Percentiles rank a stretch among this genome's conserved stretches.
Conservation (phyloP, 1,140 invertebrate species). For the Coptotermes formosanus region DNA sequence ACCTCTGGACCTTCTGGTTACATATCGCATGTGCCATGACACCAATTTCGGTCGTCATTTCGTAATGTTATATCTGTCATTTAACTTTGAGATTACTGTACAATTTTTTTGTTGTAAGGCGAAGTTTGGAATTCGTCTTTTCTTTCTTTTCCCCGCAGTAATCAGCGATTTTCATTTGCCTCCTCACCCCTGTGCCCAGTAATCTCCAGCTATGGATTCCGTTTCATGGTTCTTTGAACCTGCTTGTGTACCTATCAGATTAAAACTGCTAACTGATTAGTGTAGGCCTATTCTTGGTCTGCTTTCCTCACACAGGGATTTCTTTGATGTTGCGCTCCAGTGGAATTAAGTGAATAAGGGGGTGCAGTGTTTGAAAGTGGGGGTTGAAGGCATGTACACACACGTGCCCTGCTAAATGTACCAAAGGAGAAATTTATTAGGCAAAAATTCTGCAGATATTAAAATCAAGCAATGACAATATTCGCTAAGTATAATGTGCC, state of each 20-base stretch:
- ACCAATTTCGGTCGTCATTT: too few relatives aligned
- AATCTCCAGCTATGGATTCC: not conserved
- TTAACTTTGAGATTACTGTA: not conserved
- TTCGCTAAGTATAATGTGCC: too few relatives aligned
- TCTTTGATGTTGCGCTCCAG: not conserved
- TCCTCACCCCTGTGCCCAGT: not conserved
- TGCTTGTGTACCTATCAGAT: not conserved
- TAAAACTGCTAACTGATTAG: not conserved
- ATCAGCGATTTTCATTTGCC: constrained; percentile 1
- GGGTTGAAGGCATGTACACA: not conserved
- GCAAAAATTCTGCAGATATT: not conserved
- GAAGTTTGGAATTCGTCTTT: not conserved
- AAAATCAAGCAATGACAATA: too few relatives aligned
- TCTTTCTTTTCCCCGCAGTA: not conserved
- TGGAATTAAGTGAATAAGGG: constrained; percentile 5
- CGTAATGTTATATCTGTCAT: not conserved
- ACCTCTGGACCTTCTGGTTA: too few relatives aligned
- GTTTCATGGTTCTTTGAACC: not conserved
- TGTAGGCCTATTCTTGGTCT: not conserved
- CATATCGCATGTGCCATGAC: too few relatives aligned
- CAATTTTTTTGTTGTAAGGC: too few relatives aligned
- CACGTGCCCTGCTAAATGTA: not conserved
- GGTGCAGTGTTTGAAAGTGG: not conserved
- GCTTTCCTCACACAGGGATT: not conserved
- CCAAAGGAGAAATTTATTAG: not conserved